phyloP scores from a whole-genome alignment of 2,888 invertebrate genomes.

The Drosophila kuntzei region DNA sequence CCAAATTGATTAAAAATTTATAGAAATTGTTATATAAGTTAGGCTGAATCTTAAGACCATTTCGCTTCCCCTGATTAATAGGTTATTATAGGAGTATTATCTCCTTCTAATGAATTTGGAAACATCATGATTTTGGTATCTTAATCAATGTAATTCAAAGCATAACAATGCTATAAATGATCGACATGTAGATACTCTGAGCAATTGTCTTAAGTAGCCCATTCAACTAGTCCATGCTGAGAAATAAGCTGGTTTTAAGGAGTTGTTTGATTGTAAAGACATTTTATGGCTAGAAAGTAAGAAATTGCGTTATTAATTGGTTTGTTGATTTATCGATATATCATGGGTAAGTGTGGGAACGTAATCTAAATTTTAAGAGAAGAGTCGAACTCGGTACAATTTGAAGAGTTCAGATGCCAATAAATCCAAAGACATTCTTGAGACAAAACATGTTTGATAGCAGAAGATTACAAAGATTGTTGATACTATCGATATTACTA shows the following conservation, averaged over 20 bases:
- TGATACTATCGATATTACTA: too few species aligned
- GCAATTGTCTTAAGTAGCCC: background rate
- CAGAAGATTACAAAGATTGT: too few species aligned
- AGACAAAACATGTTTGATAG: background rate
- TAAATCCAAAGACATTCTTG: background rate
- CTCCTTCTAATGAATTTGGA: too few species aligned
- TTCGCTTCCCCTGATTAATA: too few species aligned
- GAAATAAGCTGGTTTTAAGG: background rate
- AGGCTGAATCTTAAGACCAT: too few species aligned
- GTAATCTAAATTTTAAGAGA: background rate
- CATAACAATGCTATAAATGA: background rate
- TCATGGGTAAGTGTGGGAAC: background rate
- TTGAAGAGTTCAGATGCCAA: background rate
- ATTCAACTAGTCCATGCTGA: background rate
- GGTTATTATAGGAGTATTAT: too few species aligned
- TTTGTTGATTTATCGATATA: conserved; percentile 8
- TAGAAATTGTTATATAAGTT: too few species aligned
- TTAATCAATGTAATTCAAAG: background rate
- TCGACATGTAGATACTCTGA: background rate
- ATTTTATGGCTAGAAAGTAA: conserved; percentile 8
- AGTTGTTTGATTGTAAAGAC: background rate
- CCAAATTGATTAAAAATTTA: too few species aligned
- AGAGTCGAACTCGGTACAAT: background rate
- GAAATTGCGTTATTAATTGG: background rate
- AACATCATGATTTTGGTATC: too few species aligned